Evolutionary conservation across 2,113 vertebrate species (phyloP).

Genomic region (Globicephala melas): DNA sequence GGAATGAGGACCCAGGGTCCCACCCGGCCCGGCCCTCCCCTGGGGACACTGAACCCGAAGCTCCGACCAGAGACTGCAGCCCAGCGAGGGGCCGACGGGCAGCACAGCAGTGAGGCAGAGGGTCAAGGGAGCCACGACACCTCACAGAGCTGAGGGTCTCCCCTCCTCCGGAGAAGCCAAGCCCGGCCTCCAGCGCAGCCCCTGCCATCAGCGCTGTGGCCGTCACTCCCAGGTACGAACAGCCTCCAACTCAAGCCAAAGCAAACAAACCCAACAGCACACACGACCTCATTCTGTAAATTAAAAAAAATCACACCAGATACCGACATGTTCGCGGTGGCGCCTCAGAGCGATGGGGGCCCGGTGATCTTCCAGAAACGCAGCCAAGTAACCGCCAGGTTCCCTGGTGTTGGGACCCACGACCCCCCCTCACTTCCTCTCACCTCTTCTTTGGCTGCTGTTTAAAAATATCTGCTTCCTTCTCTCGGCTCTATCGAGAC

Average conservation of each 20-base stretch:
- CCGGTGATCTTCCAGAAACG: not conserved
- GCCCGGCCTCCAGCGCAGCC: not conserved
- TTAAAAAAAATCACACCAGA: not conserved
- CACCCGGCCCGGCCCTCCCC: not conserved
- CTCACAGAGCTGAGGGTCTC: not conserved
- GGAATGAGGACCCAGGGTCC: too few relatives aligned
- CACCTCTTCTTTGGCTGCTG: not conserved
- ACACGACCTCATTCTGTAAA: not conserved
- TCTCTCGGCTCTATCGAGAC: not conserved
- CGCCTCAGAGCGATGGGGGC: not conserved
- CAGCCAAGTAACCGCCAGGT: not conserved
- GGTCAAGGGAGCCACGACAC: rapidly evolving
- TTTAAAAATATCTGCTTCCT: not conserved
- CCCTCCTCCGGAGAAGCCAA: not conserved
- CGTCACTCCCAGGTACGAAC: not conserved
- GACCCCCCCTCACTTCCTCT: not conserved
- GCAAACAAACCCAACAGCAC: not conserved
- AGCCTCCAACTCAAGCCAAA: not conserved
- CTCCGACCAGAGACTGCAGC: not conserved
- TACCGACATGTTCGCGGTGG: not conserved
- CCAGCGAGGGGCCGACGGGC: not conserved
- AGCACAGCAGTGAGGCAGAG: not conserved
- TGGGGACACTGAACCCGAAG: not conserved
- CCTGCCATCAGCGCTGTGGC: too few relatives aligned
- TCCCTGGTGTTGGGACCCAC: too few relatives aligned